phyloP scores from a whole-genome alignment of 2,797 vertebrate species.

The Megaceryle alcyon region DNA sequence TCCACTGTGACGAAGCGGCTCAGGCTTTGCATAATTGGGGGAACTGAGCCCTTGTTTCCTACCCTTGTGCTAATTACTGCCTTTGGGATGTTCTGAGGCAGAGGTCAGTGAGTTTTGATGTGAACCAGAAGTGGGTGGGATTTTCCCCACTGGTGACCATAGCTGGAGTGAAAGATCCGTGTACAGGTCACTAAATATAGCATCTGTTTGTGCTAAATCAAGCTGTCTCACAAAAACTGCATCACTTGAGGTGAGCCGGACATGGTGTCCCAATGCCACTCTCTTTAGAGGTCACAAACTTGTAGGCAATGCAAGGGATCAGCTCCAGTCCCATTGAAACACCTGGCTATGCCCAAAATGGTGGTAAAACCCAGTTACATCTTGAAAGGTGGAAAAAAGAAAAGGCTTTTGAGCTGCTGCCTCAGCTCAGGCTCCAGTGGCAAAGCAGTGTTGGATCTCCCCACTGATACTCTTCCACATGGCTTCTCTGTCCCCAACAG shows the following conservation, averaged over 20 bases:
- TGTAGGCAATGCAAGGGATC: background rate
- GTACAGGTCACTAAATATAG: background rate
- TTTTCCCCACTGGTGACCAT: background rate
- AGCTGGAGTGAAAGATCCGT: background rate
- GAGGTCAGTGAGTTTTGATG: background rate
- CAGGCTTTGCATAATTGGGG: slow-evolving; percentile 52
- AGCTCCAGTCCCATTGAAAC: background rate
- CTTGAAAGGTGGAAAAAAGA: background rate
- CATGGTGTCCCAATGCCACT: background rate
- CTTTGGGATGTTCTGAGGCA: background rate
- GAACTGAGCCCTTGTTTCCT: slow-evolving; percentile 36
- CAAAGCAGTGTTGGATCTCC: background rate
- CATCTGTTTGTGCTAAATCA: slow-evolving; percentile 10
- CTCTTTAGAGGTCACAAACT: background rate
- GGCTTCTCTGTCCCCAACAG: background rate
- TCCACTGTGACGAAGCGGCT: background rate
- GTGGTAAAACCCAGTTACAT: background rate
- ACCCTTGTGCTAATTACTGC: background rate
- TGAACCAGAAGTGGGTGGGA: background rate
- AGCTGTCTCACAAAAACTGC: slow-evolving; percentile 25
- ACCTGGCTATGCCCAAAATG: background rate
- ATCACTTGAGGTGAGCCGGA: background rate
- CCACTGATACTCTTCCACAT: background rate
- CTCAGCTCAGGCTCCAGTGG: background rate
- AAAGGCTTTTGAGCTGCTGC: background rate